Percentiles rank a stretch among this genome's conserved stretches.
Evolutionary conservation across 1,140 invertebrate species (phyloP).

Genomic region (Antheraea pernyi): DNA sequence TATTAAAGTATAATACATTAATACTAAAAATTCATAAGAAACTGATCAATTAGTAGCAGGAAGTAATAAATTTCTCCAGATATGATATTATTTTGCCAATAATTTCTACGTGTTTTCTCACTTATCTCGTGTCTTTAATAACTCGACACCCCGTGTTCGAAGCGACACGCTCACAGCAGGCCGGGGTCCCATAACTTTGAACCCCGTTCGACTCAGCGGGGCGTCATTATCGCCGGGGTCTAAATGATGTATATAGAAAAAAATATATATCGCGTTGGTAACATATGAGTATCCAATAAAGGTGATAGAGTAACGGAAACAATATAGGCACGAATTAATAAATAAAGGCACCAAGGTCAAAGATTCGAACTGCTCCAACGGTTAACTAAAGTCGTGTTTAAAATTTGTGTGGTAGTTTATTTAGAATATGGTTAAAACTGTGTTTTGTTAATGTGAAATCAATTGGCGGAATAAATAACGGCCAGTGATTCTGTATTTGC

Average conservation of each 20-base stretch:
- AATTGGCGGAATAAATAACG: too few relatives aligned
- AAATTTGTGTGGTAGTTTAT: too few relatives aligned
- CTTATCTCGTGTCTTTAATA: slow-evolving; percentile 3
- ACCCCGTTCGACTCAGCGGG: slow-evolving; percentile 1
- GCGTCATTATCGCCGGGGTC: slow-evolving; percentile 2
- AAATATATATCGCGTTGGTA: neutral
- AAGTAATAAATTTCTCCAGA: too few relatives aligned
- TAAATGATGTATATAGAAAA: neutral
- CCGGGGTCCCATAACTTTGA: slow-evolving; percentile 7
- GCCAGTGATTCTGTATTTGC: too few relatives aligned
- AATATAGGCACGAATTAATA: too few relatives aligned
- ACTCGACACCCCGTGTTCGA: neutral
- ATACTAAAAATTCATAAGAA: too few relatives aligned
- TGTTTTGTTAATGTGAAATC: too few relatives aligned
- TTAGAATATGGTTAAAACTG: too few relatives aligned
- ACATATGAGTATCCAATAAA: neutral
- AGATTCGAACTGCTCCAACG: too few relatives aligned
- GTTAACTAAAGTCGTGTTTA: too few relatives aligned
- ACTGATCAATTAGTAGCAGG: too few relatives aligned
- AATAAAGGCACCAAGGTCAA: neutral
- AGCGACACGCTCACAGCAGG: neutral
- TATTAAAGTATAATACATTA: too few relatives aligned
- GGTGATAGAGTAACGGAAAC: neutral
- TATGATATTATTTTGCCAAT: neutral
- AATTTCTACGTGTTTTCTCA: neutral